Evolutionary conservation across 2,888 invertebrate species (phyloP).

Genomic region (Drosophila anomelani): DNA sequence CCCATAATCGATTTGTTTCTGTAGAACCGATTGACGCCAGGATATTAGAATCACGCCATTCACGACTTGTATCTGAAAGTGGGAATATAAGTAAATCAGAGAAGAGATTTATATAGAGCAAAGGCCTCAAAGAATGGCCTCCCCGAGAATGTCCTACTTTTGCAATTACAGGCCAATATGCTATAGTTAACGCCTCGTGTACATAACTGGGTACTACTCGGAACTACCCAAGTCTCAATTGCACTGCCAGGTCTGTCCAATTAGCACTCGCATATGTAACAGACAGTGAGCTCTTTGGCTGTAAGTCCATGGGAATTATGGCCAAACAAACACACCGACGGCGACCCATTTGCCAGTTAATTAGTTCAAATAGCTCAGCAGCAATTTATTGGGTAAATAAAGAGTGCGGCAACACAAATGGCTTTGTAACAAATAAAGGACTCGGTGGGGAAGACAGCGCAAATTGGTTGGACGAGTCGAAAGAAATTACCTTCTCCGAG

Average conservation of each 20-base stretch:
- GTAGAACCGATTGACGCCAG: constrained; percentile 94
- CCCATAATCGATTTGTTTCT: constrained; percentile 95
- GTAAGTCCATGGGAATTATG: constrained; percentile 61
- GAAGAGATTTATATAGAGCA: background rate
- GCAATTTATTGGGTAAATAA: constrained; percentile 65
- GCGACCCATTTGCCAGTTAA: constrained; percentile 67
- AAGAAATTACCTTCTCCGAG: constrained; percentile 91
- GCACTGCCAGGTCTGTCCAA: constrained; percentile 22
- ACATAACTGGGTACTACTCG: background rate
- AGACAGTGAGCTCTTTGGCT: constrained; percentile 10
- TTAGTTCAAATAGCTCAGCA: constrained; percentile 67
- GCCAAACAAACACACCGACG: constrained; percentile 54
- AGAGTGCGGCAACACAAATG: constrained; percentile 26
- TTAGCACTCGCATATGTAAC: constrained; percentile 42
- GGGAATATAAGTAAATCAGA: background rate
- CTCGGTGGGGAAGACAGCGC: background rate
- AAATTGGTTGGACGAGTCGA: constrained; percentile 1
- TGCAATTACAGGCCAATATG: constrained; percentile 7
- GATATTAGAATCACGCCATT: constrained; percentile 94
- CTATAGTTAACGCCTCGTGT: constrained; percentile 11
- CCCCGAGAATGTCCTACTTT: constrained; percentile 11
- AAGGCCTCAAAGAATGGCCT: background rate
- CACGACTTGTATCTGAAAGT: constrained; percentile 91
- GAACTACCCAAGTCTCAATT: constrained; percentile 11
- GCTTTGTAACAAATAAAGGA: constrained; percentile 51